Conservation (phyloP, 2,888 invertebrate genomes). For the Lithophane semibrunnea region DNA sequence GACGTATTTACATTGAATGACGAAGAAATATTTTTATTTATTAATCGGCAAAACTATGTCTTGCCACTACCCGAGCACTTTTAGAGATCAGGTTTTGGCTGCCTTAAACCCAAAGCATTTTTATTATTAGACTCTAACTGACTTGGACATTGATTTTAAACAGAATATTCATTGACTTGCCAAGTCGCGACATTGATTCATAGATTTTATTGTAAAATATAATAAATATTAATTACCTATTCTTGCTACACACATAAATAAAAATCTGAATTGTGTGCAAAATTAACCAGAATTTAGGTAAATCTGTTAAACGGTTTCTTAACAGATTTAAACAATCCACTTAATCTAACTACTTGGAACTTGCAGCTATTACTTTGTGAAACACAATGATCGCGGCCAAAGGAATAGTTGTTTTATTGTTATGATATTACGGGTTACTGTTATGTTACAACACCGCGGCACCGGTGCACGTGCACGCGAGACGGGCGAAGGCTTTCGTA, state of each 20-base stretch:
- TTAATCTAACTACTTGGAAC: conserved; percentile 51
- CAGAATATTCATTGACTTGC: neutral
- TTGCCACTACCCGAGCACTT: neutral
- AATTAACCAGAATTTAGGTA: conserved; percentile 10
- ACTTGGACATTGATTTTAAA: conserved; percentile 9
- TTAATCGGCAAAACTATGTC: neutral
- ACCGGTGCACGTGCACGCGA: conserved; percentile 69
- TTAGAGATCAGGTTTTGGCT: conserved; percentile 10
- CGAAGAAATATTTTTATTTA: conserved; percentile 5
- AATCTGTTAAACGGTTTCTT: conserved; percentile 38
- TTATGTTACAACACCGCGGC: conserved; percentile 70
- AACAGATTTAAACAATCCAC: conserved; percentile 41
- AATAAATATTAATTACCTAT: neutral
- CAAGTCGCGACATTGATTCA: neutral
- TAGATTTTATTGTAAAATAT: neutral
- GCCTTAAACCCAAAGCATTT: neutral
- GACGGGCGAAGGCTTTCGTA: conserved; percentile 81
- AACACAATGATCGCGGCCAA: conserved; percentile 61
- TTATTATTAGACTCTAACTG: neutral
- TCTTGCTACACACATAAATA: neutral
- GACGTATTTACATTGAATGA: conserved; percentile 3
- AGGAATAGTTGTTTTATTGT: conserved; percentile 65
- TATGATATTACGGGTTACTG: conserved; percentile 62
- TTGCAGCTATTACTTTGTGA: conserved; percentile 59
- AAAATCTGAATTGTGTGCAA: conserved; percentile 13